Evolutionary conservation across 2,797 vertebrate species (phyloP), one percentile per base, ranked within the genome.

Genomic region (Poecilia gillii): DNA sequence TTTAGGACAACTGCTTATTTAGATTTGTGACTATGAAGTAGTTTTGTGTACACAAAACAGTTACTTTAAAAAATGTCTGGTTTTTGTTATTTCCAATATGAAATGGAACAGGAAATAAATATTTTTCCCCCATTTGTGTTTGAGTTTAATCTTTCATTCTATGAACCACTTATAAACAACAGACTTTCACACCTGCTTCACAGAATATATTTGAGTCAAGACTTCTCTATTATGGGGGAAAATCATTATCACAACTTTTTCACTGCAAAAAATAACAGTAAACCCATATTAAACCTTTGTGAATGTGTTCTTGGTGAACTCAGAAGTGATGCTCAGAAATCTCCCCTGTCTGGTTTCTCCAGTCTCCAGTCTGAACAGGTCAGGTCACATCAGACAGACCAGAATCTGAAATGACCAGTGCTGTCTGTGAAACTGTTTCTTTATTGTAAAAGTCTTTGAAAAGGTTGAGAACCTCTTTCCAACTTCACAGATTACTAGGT

Each of bases 121-220:
- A 20, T 9, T 39, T 36, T 36, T 23, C 8, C 62, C 33, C 18
- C 4, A 2, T 66, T 39, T 23, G 33, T 8, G 6, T 66, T 20
- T 66, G 18, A 66, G 33, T 20, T 66, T 9, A 39, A 66, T 66
- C 33, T 66, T 39, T 3, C 3, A 2, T 36, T 39, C 7, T 66
- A 11, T 39, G 2, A 39, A 36, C 6, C 1, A 36, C 31, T 5
- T 66, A 39, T 66, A 3, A 23, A 36, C 16, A 33, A 36, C 31
- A 59, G n/a, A 64, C 59, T 16, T 33, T 16, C 59, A 62, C 59
- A 62, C 59, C 59, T 62, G 59, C 62, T 64, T 64, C 62, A 59
- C 28, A 20, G 18, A 9, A 18, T 11, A 20, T 39, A 39, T 39
- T 23, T 66, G 2, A 66, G 3, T 20, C 5, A 62, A 16, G 2